Conservation (phyloP, 92 coral and sea anemone species). For the Porites rus region DNA sequence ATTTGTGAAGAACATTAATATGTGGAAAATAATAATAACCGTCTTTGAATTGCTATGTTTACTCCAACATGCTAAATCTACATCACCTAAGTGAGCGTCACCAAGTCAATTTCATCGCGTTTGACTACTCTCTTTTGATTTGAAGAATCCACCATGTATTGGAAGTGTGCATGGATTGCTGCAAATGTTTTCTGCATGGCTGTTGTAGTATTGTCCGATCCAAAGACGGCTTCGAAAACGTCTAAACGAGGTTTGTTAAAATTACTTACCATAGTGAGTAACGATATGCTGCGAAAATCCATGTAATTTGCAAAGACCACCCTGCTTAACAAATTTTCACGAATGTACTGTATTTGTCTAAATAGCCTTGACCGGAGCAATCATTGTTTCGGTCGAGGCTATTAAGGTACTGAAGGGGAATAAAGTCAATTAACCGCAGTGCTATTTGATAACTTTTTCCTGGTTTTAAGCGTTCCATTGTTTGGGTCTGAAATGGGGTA, state of each 20-base stretch:
- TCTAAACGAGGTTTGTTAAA: slow-evolving; percentile 36
- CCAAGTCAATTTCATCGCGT: not conserved
- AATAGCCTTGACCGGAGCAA: not conserved
- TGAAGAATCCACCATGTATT: slow-evolving; percentile 21
- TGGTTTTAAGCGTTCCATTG: too few species aligned
- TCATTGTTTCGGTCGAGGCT: too few species aligned
- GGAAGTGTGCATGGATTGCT: slow-evolving; percentile 9
- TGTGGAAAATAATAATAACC: not conserved
- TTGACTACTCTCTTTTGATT: not conserved
- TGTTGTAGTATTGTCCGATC: not conserved
- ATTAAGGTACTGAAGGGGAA: not conserved
- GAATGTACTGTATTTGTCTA: too few species aligned
- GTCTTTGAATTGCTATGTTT: not conserved
- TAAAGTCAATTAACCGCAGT: too few species aligned
- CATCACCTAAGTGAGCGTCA: not conserved
- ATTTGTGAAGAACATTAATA: not conserved
- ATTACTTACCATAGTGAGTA: not conserved
- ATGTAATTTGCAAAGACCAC: not conserved
- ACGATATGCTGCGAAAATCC: not conserved
- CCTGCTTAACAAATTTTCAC: not conserved
- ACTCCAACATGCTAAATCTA: not conserved
- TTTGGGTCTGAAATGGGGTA: too few species aligned
- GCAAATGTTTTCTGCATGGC: slow-evolving; percentile 5
- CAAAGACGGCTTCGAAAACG: slow-evolving; percentile 16
- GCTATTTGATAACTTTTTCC: too few species aligned